These are phyloP conservation scores for Ashinkailepas kermadecensis DNA, from an alignment of 2,888 invertebrate genomes.

Conservation along the genomic window DNA sequence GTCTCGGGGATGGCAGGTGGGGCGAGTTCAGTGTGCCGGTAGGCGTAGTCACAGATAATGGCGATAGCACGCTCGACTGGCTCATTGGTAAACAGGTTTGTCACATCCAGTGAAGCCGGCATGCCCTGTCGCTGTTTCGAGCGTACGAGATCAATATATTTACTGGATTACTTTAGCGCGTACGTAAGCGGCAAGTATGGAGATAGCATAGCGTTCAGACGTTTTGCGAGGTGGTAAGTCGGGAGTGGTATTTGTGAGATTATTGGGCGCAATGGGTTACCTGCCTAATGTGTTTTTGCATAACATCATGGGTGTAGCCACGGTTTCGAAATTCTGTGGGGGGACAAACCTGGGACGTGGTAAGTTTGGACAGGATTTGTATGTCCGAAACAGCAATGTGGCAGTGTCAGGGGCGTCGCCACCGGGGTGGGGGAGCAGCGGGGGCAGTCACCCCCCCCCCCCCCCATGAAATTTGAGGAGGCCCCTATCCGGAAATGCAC, in stretches of 20 bases:
- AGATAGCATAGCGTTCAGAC: background rate
- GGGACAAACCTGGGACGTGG: too few relatives aligned
- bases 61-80: background rate
- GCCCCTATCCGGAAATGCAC: too few relatives aligned
- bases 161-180: background rate
- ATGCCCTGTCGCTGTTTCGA: background rate
- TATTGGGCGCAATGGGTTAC: background rate
- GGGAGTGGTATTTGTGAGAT: background rate
- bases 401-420: too few relatives aligned
- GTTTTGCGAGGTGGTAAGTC: background rate
- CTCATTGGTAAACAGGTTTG: background rate
- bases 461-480: too few relatives aligned
- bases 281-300: background rate
- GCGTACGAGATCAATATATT: background rate
- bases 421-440: too few relatives aligned
- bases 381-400: too few relatives aligned
- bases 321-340: too few relatives aligned
- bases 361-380: too few relatives aligned
- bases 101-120: background rate
- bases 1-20: background rate
- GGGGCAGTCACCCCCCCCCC: too few relatives aligned
- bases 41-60: background rate
- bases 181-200: background rate
- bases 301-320: too few relatives aligned
- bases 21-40: background rate